Conservation (phyloP, 2,113 vertebrate species). For the Trogon surrucura region DNA sequence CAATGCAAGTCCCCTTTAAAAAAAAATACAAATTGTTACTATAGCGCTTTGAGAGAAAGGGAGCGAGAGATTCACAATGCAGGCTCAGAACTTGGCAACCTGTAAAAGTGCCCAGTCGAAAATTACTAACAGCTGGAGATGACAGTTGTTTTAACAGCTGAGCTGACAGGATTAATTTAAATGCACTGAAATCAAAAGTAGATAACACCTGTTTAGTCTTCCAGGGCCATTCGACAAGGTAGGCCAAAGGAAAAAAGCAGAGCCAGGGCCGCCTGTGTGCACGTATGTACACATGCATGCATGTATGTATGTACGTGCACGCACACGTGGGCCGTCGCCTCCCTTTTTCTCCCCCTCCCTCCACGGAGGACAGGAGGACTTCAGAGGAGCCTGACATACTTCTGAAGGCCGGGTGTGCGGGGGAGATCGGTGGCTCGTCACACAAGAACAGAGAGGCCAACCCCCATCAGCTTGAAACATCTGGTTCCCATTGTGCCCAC, state of each 20-base stretch:
- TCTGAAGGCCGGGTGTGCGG: neutral
- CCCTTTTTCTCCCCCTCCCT: neutral
- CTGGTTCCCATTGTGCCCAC: constrained; percentile 85
- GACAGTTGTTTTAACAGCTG: constrained; percentile 99
- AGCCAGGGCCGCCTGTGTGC: constrained; percentile 63
- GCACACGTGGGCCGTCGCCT: neutral
- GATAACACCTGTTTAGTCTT: constrained; percentile 99
- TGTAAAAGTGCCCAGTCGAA: constrained; percentile 95
- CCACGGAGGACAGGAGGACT: constrained; percentile 43
- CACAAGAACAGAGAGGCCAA: constrained; percentile 43
- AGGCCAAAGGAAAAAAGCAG: constrained; percentile 73
- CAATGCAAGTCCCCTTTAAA: constrained; percentile 68
- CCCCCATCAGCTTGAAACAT: constrained; percentile 83
- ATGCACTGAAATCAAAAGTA: constrained; percentile 99
- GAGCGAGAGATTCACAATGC: constrained; percentile 74
- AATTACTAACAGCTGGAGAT: constrained; percentile 99
- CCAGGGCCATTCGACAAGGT: constrained; percentile 88
- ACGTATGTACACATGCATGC: neutral
- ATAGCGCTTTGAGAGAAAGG: constrained; percentile 65
- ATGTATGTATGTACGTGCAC: rapidly evolving
- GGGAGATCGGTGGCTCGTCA: constrained; percentile 11
- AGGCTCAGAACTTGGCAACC: constrained; percentile 85
- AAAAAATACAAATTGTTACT: constrained; percentile 74
- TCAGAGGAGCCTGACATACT: constrained; percentile 53
- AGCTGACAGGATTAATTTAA: constrained; percentile 99